A percentile compares a stretch with the other conserved stretches of the same genome.
Evolutionary conservation across 1,140 invertebrate species (phyloP).

Genomic region (Dinoponera quadriceps): DNA sequence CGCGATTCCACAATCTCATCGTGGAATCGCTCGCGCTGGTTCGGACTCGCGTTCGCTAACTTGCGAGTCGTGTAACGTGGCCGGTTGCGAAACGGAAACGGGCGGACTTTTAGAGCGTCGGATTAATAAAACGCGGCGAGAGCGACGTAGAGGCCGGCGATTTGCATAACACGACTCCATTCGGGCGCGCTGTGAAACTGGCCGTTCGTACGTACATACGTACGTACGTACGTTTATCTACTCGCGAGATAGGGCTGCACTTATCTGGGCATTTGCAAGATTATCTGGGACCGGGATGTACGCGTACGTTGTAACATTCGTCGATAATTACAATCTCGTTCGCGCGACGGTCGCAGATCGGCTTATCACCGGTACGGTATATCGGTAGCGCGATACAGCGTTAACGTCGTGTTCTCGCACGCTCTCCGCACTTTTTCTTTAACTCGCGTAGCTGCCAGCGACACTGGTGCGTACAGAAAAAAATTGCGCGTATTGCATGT

Average conservation of each 20-base stretch:
- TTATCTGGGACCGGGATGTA: constrained; percentile 24
- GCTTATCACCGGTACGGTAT: constrained; percentile 10
- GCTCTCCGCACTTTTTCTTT: not conserved
- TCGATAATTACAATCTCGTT: constrained; percentile 44
- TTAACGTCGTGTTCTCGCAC: constrained; percentile 6
- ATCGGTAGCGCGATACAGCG: constrained; percentile 9
- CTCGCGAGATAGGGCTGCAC: not conserved
- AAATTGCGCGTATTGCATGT: no score
- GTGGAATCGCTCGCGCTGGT: not conserved
- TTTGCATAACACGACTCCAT: constrained; percentile 48
- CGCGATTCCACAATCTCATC: constrained; percentile 41
- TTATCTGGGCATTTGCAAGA: constrained; percentile 38
- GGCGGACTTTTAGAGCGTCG: not conserved
- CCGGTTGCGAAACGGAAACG: not conserved
- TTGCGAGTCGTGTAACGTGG: not conserved
- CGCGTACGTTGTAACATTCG: constrained; percentile 11
- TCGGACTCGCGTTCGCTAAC: not conserved
- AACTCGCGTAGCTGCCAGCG: not conserved
- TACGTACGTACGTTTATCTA: constrained; percentile 9
- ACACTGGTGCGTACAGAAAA: not conserved
- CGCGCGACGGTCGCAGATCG: not conserved
- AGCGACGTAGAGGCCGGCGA: constrained; percentile 1
- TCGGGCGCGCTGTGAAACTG: not conserved
- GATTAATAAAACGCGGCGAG: constrained; percentile 28
- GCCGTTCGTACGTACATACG: not conserved